These are phyloP conservation scores for Rotaria sp. DNA, from an alignment of 2,888 invertebrate species.

Conservation along the genomic window DNA sequence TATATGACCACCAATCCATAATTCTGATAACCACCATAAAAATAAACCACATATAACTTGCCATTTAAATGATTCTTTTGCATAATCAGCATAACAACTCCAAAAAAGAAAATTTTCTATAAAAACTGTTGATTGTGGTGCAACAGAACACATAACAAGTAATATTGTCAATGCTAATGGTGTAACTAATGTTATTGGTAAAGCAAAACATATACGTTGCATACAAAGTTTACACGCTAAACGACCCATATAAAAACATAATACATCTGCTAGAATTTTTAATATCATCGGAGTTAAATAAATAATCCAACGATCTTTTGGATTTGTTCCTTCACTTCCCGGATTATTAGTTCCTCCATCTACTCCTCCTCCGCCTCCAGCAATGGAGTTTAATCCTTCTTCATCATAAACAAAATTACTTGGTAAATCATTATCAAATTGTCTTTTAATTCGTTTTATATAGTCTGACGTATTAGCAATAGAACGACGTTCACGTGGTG, in stretches of 20 bases:
- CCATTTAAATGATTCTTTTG: constrained; percentile 41
- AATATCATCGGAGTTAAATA: constrained; percentile 45
- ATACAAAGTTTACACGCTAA: constrained; percentile 59
- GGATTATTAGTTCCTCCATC: background rate
- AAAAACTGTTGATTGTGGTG: constrained; percentile 44
- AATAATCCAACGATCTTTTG: constrained; percentile 51
- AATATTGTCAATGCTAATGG: constrained; percentile 49
- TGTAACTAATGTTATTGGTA: constrained; percentile 55
- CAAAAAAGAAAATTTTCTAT: constrained; percentile 44
- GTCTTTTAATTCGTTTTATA: background rate
- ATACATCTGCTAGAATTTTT: constrained; percentile 49
- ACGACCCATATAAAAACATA: constrained; percentile 57
- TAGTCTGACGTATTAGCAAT: background rate
- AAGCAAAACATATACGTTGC: constrained; percentile 56
- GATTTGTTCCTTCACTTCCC: constrained; percentile 41
- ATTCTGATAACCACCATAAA: constrained; percentile 49
- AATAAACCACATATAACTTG: constrained; percentile 44
- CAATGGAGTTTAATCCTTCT: background rate
- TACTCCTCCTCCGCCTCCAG: background rate
- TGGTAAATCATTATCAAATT: background rate
- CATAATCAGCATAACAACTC: constrained; percentile 44
- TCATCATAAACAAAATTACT: background rate
- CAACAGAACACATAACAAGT: constrained; percentile 43
- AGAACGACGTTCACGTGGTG: background rate
- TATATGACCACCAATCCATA: constrained; percentile 49